These are phyloP conservation scores for Heliconius melpomene DNA, from an alignment of 1,140 invertebrate genomes.

Conservation along the genomic window DNA sequence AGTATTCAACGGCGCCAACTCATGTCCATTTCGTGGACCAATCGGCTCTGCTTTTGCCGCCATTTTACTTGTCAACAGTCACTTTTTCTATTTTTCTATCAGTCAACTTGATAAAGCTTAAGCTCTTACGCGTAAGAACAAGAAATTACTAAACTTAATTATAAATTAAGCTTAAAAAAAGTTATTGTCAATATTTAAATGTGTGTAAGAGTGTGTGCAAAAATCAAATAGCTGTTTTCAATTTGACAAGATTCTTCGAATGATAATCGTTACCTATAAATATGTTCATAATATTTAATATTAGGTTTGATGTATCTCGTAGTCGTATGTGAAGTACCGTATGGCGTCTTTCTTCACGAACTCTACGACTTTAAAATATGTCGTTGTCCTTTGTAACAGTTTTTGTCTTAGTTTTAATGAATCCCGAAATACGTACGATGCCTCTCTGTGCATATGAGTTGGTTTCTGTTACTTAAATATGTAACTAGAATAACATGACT, in stretches of 20 bases:
- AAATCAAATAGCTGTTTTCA: conserved; percentile 62
- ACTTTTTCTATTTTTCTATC: conserved; percentile 19
- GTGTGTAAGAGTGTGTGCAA: not conserved
- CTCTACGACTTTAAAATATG: conserved; percentile 73
- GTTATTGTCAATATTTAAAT: conserved; percentile 56
- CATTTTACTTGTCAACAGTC: conserved; percentile 53
- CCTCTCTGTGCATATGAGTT: conserved; percentile 73
- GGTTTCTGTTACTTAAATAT: conserved; percentile 41
- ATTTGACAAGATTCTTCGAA: conserved; percentile 75
- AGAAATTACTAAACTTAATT: conserved; percentile 17
- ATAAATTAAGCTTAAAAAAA: conserved; percentile 20
- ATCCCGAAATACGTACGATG: conserved; percentile 69
- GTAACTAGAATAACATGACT: conserved; percentile 52
- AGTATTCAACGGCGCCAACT: conserved; percentile 88
- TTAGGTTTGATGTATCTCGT: conserved; percentile 68
- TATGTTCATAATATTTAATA: conserved; percentile 75
- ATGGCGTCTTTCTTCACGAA: conserved; percentile 78
- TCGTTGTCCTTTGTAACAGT: conserved; percentile 64
- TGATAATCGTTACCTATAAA: conserved; percentile 75
- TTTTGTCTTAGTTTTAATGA: conserved; percentile 73
- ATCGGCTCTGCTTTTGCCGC: conserved; percentile 80
- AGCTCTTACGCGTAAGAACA: not conserved
- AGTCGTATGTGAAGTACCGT: conserved; percentile 72
- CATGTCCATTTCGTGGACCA: conserved; percentile 85
- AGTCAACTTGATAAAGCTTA: conserved; percentile 4